Evolutionary conservation across 2,888 invertebrate genomes (phyloP), one percentile per base, ranked within the genome.

Genomic region (Dysmachus trigonus): DNA sequence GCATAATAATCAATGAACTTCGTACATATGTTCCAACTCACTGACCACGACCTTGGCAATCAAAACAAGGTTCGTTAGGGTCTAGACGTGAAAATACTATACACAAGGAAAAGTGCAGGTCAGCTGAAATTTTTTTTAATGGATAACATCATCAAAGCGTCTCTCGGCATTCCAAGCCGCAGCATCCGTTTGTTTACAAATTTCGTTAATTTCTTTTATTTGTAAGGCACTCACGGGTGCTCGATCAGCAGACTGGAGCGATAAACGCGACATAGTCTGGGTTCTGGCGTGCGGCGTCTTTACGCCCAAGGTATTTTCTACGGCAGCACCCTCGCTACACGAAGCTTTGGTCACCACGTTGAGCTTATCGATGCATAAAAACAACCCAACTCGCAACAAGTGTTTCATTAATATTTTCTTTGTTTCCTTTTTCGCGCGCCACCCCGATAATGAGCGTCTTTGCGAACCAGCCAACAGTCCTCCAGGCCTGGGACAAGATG

Each of bases 171-270:
- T 47, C n/a, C n/a, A 18, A 6, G 15, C 33, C 31, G n/a, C 74
- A 31, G 18, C 74, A 31, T 31, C 31, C 35, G 33, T 74, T 77
- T 77, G 77, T 77, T 77, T 77, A 77, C 47, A 47, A 38, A 77
- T 77, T 47, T 47, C 30, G 51, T 51, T 79, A 51, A 18, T 15
- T 15, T 31, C 30, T 30, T 79, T 79, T 79, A 79, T 51, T 30
- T 51, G 6, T n/a, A 47, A 47, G 18, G 6, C 47, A 47, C 47
- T 47, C 47, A 47, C 15, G 33, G 1, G 33, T 31, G 33, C n/a
- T 74, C 30, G 71, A 31, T 72, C 30, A 72, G 71, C 33, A 74
- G 74, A 33, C 74, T 74, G 18, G 18, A 74, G n/a, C 74, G 74
- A 33, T 74, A 74, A 47, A n/a, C 47, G 18, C 6, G n/a, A 8